These are phyloP conservation scores for Vannuccia rotundouncinata DNA, from an alignment of 2,888 invertebrate species.

Conservation along the genomic window DNA sequence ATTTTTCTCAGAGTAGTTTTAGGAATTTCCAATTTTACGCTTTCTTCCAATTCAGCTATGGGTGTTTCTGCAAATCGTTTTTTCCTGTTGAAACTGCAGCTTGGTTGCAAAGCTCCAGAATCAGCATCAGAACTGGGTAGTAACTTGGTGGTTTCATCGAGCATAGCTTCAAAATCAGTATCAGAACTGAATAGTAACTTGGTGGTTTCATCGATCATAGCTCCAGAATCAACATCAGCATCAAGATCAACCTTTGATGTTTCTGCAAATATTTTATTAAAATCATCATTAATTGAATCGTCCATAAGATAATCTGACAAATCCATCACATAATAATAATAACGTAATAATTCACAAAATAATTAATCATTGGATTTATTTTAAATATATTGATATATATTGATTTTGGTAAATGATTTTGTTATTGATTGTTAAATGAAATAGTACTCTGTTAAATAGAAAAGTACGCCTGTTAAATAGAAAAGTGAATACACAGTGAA, in stretches of 20 bases:
- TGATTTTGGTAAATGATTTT: background rate
- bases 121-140: conserved; percentile 24
- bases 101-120: conserved; percentile 11
- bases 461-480: background rate
- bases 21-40: background rate
- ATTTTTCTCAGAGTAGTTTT: conserved; percentile 24
- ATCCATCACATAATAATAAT: background rate
- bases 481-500: background rate
- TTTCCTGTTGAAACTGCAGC: conserved; percentile 18
- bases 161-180: background rate
- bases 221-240: too few relatives aligned
- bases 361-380: background rate
- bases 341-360: background rate
- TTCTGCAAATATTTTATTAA: background rate
- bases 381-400: background rate
- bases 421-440: background rate
- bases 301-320: background rate
- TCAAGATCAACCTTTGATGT: background rate
- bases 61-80: background rate
- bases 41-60: conserved; percentile 18
- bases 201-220: background rate
- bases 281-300: background rate
- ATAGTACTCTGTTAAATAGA: background rate
- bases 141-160: background rate
- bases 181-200: background rate